Evolutionary conservation across 2,797 vertebrate genomes (phyloP).

Genomic region (Hyperoplus immaculatus): DNA sequence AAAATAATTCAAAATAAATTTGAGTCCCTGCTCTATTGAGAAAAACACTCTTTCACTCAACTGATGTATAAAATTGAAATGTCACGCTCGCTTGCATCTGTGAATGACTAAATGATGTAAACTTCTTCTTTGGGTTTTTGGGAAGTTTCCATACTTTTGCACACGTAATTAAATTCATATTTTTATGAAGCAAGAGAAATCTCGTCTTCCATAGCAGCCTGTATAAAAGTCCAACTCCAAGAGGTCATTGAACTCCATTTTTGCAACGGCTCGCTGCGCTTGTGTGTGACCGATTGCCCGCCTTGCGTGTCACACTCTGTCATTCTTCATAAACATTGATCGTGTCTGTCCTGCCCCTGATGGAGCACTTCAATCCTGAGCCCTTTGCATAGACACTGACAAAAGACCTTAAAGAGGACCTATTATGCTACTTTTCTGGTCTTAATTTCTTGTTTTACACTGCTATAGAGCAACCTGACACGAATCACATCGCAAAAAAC

Average conservation of each 20-base stretch:
- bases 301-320: slow-evolving; percentile 2
- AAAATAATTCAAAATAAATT: slow-evolving; percentile 15
- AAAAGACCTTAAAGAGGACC: slow-evolving; percentile 36
- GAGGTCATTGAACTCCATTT: slow-evolving; percentile 9
- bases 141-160: slow-evolving; percentile 1
- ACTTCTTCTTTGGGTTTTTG: slow-evolving; percentile 10
- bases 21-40: not conserved
- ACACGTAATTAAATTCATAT: slow-evolving; percentile 2
- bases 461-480: too few species aligned
- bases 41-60: not conserved
- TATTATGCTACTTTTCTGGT: too few species aligned
- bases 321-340: slow-evolving; percentile 62
- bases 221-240: not conserved
- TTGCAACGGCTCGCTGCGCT: not conserved
- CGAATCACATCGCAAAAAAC: too few species aligned
- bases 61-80: slow-evolving; percentile 48
- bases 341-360: slow-evolving; percentile 26
- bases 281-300: slow-evolving; percentile 31
- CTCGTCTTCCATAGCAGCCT: not conserved
- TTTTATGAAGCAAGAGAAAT: not conserved
- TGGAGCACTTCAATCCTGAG: slow-evolving; percentile 35
- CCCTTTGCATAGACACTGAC: slow-evolving; percentile 32
- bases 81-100: slow-evolving; percentile 40
- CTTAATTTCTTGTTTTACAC: too few species aligned
- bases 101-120: slow-evolving; percentile 24